phyloP scores from a whole-genome alignment of 1,140 invertebrate species.

The Zaprionus ghesquierei region DNA sequence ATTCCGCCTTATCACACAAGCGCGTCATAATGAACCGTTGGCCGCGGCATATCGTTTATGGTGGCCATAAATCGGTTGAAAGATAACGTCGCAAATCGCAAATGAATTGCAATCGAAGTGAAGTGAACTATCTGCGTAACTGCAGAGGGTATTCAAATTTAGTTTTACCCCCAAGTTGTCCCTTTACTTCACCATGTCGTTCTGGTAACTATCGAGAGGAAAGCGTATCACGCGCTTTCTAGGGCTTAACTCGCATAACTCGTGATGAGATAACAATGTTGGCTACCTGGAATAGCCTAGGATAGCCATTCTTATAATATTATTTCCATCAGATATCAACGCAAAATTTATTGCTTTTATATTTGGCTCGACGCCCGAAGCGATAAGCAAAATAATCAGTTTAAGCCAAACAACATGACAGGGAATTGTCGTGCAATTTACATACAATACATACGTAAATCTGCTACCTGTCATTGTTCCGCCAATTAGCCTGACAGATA shows the following conservation, averaged over 20 bases:
- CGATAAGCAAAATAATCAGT: slow-evolving; percentile 29
- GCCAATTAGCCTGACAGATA: not conserved
- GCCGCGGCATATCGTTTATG: not conserved
- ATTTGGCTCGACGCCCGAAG: slow-evolving; percentile 5
- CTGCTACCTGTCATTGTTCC: not conserved
- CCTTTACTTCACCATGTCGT: no score
- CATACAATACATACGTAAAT: slow-evolving; percentile 10
- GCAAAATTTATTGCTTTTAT: slow-evolving; percentile 9
- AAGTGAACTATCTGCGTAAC: not conserved
- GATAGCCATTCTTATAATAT: not conserved
- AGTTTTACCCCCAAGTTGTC: not conserved
- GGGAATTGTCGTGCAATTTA: slow-evolving; percentile 8
- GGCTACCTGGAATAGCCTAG: not conserved
- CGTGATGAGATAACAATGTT: not conserved
- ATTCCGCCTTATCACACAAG: not conserved
- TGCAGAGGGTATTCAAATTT: not conserved
- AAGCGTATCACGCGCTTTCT: not conserved
- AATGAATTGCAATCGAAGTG: slow-evolving; percentile 22
- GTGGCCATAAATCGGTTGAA: slow-evolving; percentile 8
- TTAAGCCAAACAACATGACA: slow-evolving; percentile 13
- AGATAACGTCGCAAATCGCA: slow-evolving; percentile 12
- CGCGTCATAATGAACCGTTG: slow-evolving; percentile 10
- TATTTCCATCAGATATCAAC: not conserved
- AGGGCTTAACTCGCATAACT: not conserved
- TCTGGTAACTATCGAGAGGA: not conserved